Conservation (phyloP, 2,797 vertebrate genomes). For the Trachurus trachurus region DNA sequence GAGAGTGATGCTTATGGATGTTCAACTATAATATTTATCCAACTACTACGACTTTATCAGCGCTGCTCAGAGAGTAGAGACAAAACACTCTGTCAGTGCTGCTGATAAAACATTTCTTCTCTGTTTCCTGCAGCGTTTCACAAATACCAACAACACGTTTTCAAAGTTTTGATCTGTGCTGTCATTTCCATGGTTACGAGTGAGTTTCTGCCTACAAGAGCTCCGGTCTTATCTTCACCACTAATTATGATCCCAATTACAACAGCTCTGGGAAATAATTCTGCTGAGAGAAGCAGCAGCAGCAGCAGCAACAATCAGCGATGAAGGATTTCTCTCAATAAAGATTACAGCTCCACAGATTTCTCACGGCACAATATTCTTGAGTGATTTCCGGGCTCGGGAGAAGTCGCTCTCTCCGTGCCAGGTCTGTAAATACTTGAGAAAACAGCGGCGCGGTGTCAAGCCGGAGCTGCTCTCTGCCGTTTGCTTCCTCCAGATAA, state of each 20-base stretch:
- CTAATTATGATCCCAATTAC: slow-evolving; percentile 68
- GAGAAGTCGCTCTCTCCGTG: not conserved
- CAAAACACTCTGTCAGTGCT: no score
- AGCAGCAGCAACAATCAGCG: slow-evolving; percentile 49
- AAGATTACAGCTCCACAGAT: slow-evolving; percentile 60
- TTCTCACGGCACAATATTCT: slow-evolving; percentile 41
- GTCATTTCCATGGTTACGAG: slow-evolving; percentile 42
- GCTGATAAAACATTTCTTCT: not conserved
- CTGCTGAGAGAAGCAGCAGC: slow-evolving; percentile 47
- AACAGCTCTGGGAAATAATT: slow-evolving; percentile 62
- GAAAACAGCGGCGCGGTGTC: slow-evolving; percentile 38
- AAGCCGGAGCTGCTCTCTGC: not conserved
- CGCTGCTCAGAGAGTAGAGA: no score
- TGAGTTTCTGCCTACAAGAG: slow-evolving; percentile 40
- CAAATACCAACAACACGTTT: slow-evolving; percentile 24
- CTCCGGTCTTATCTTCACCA: slow-evolving; percentile 50
- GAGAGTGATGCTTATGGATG: no score
- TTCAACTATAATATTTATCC: no score
- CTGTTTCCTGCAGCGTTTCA: slow-evolving; percentile 5
- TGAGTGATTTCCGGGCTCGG: slow-evolving; percentile 35
- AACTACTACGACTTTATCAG: no score
- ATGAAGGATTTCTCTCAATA: slow-evolving; percentile 56
- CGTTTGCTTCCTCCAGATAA: slow-evolving; percentile 19
- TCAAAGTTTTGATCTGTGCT: slow-evolving; percentile 40
- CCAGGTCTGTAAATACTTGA: slow-evolving; percentile 27